Evolutionary conservation across 2,113 vertebrate species (phyloP), one percentile per base, ranked within the genome.

Genomic region (Chamaea fasciata): DNA sequence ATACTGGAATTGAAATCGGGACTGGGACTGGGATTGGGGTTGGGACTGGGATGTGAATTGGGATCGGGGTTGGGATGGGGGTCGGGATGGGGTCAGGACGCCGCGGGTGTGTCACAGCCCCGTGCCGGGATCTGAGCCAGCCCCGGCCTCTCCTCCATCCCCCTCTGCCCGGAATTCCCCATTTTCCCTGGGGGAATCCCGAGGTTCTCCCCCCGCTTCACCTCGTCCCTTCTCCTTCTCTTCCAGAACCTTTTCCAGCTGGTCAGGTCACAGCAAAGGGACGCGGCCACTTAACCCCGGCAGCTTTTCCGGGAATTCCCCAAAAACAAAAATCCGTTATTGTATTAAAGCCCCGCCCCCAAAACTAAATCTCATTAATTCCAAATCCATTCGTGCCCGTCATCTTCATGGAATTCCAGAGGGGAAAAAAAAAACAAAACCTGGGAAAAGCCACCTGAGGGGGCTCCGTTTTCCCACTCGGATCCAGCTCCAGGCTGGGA

Each of bases 161-260:
- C 53, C 5, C 30, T 33, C 14, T 33, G 5, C 55, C 55, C 22
- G 31, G 28, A 52, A 28, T 28, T 10, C 28, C 41, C 37, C 62
- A 10, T 31, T 71, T 52, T 41, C 70, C 70, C 59, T 2, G 14
- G 1, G 23, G 23, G 17, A 52, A 22, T 50, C 24, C 57, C 3
- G 3, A 10, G 41, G 46, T 9, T 9, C 35, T 10, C 55, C n/a
- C 0, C 46, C 37, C 37, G 8, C 35, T 8, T 30, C 76, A 64
- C 49, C 0, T 23, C 9, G 5, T 23, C 33, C 77, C 44, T 23
- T 50, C 28, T 47, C 91, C 90, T 67, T 98, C 81, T 97, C 83
- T 98, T 97, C 50, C 98, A 99, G 99, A 99, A 99, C 97, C 99
- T 99, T 98, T 99, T 99, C 98, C 99, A 99, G 97, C 98, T 99